Base-by-base conservation (phyloP, 1,140 invertebrate genomes). In the Dendrolimus kikuchii region DNA sequence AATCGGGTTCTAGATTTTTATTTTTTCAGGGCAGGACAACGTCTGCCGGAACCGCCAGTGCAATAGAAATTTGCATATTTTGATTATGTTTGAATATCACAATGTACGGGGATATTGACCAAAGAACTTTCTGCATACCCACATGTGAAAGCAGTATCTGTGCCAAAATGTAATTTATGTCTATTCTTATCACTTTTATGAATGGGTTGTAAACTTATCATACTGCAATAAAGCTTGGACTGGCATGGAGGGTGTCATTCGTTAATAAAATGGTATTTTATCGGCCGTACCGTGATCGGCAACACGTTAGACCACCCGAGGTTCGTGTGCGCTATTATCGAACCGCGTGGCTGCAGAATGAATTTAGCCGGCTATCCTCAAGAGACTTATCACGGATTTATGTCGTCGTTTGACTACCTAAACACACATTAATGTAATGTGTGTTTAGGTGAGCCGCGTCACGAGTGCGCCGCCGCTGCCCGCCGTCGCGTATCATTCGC, bases 401-500 rank as follows among this genome's bases (percentile, higher is more conserved):
- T 68, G 66, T 74, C 63, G 71, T 7, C 50, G 23, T 23, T 23
- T 23, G 23, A 23, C 23, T 23, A 23, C 23, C 23, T 23, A 23
- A 23, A 23, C 23, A 23, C 67, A 57, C 58, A 61, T 56, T 60
- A 60, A 62, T 70, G 65, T 75, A 68, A 55, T 62, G 68, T 71
- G 68, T 76, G 68, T 70, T 70, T 74, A 70, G 74, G 61, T 71
- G 59, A 64, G 61, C 59, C 68, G 68, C 75, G 77, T 79, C 74
- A 72, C 76, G 70, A 77, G 71, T 77, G 81, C 81, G 78, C 81
- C 78, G 76, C 71, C 78, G 76, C 73, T 66, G 67, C 62, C 60
- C 66, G 71, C 59, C 63, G 66, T 41, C 66, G 62, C 71, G 68
- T 79, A 76, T 75, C 81, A 85, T 75, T 85, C 77, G 77, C 77